Conservation (phyloP, 2,888 invertebrate genomes). For the Nebria brevicollis region DNA sequence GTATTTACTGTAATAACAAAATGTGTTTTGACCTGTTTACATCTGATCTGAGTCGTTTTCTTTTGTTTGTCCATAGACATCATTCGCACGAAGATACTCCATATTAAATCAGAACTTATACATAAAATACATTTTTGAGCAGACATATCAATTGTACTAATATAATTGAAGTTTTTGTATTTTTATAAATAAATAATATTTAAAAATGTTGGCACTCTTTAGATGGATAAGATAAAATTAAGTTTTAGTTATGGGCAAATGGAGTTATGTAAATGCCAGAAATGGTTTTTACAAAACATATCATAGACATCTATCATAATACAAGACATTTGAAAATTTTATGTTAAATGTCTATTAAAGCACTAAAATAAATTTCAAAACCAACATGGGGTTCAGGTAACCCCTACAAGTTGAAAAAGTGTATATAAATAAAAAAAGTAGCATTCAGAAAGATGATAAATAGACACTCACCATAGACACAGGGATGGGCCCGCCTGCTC, state of each 20-base stretch:
- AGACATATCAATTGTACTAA: too few species aligned
- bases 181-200: too few species aligned
- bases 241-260: too few species aligned
- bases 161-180: too few species aligned
- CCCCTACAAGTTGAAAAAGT: not conserved
- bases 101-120: not conserved
- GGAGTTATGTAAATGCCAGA: too few species aligned
- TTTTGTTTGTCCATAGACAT: not conserved
- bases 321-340: not conserved
- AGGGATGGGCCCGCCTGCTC: constrained; percentile 84
- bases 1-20: not conserved
- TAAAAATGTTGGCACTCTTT: too few species aligned
- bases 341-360: not conserved
- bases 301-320: not conserved
- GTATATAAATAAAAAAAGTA: not conserved
- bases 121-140: too few species aligned
- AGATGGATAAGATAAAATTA: too few species aligned
- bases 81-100: not conserved
- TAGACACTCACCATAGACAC: constrained; percentile 85
- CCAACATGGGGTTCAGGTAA: not conserved
- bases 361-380: not conserved
- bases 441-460: constrained; percentile 24
- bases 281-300: too few species aligned
- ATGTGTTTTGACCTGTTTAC: not conserved
- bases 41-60: not conserved